Base-by-base conservation (phyloP, 2,113 vertebrate genomes). In the Forbesichthys agassizii region DNA sequence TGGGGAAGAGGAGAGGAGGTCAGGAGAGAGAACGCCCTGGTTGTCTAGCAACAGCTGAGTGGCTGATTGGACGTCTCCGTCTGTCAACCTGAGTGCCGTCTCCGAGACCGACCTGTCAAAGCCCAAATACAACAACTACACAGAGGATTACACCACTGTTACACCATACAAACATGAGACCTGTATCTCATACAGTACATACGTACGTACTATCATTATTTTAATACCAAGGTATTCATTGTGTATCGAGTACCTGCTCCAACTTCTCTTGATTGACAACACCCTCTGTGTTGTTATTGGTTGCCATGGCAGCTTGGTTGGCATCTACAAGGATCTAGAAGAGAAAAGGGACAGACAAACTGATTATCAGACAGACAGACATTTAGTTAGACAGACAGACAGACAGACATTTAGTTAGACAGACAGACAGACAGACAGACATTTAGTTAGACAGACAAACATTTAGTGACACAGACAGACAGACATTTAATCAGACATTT, bases 121-220 rank as follows among this genome's bases (percentile, higher is more conserved):
- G 1, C 96, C 96, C 85, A 96, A 81, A 33, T 95, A 97, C 13
- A 91, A 61, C 81, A 99, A 74, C 96, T 98, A 77, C 5, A 68
- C 18, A 69, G 27, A 69, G 27, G 16, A 55, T 52, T 11, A 14
- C 9, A 52, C 49, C 11, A 52, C 9, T 52, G 11, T 49, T 12
- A 27, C 2, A 27, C 27, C 27, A 27, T 27, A 52, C 14, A 52
- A 52, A 52, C 11, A 52, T 52, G 12, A 54, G 1, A 16, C 18
- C 12, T 54, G n/a, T 13, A 14, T 14, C 8, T 54, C 53, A 14
- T 16, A 13, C 11, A 3, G 7, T 54, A 16, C 7, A 42, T 42
- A 42, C 14, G n/a, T 11, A 55, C 14, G 2, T 55, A 13, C 8
- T 55, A 6, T 5, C 53, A 55, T n/a, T n/a, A 10, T 14, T 52